Evolutionary conservation across 2,888 invertebrate genomes (phyloP).

Genomic region (Tenthredo notha): DNA sequence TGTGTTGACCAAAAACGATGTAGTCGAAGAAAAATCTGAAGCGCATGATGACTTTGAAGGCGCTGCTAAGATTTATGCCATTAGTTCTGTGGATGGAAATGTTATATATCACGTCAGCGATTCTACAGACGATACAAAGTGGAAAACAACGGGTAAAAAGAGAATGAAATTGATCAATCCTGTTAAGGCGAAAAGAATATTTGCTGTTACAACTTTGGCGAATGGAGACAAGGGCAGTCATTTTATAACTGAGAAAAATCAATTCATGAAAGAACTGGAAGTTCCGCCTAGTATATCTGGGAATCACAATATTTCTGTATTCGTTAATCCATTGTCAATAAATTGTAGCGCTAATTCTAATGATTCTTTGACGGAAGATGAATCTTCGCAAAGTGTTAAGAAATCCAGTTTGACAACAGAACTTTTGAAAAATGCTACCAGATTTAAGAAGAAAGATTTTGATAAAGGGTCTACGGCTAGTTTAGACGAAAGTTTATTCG

Average conservation of each 20-base stretch:
- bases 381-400: conserved; percentile 63
- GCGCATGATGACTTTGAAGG: conserved; percentile 73
- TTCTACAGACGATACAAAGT: conserved; percentile 71
- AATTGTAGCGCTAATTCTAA: conserved; percentile 74
- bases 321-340: conserved; percentile 83
- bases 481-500: conserved; percentile 75
- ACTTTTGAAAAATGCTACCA: conserved; percentile 72
- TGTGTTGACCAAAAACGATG: conserved; percentile 71
- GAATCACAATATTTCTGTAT: conserved; percentile 82
- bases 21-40: conserved; percentile 71
- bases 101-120: conserved; percentile 84
- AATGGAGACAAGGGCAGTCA: conserved; percentile 76
- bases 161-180: conserved; percentile 73
- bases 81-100: conserved; percentile 90
- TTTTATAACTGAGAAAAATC: conserved; percentile 77
- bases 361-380: conserved; percentile 75
- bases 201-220: conserved; percentile 81
- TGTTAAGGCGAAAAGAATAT: conserved; percentile 79
- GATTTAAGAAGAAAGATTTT: conserved; percentile 73
- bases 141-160: conserved; percentile 68
- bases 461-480: conserved; percentile 73
- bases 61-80: conserved; percentile 86
- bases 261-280: conserved; percentile 78
- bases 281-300: conserved; percentile 79
- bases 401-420: conserved; percentile 67